Evolutionary conservation across 2,113 vertebrate species (phyloP).

Genomic region (Scomber japonicus): DNA sequence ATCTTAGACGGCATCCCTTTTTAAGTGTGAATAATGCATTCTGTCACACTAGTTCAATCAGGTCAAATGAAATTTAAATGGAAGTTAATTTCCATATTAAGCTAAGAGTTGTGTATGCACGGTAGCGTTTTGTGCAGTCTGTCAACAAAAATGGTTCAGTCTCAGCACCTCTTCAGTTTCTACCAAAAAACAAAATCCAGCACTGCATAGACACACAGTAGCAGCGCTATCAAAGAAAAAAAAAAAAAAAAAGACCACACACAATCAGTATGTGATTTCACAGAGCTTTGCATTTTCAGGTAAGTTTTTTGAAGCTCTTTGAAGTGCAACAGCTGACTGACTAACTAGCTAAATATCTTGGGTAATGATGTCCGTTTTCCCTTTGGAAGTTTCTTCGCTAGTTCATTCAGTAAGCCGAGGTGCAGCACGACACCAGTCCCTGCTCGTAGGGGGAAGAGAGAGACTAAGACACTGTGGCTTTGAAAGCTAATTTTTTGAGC

Average conservation of each 20-base stretch:
- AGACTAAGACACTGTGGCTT: background rate
- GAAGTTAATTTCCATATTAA: background rate
- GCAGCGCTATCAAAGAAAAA: background rate
- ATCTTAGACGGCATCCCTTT: background rate
- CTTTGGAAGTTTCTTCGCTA: background rate
- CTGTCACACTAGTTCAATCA: slow-evolving; percentile 24
- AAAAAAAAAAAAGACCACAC: background rate
- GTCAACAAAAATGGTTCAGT: too few species aligned
- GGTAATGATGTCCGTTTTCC: background rate
- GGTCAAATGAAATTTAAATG: slow-evolving; percentile 30
- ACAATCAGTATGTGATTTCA: background rate
- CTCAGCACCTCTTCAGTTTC: background rate
- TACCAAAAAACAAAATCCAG: background rate
- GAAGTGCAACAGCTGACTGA: background rate
- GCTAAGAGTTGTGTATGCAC: slow-evolving; percentile 7
- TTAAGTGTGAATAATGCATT: slow-evolving; percentile 12
- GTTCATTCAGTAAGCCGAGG: background rate
- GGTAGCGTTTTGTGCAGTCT: background rate
- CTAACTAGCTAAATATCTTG: background rate
- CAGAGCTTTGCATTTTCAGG: background rate
- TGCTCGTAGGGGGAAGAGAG: background rate
- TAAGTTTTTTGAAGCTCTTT: background rate
- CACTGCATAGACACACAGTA: background rate
- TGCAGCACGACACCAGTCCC: background rate
- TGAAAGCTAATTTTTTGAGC: background rate